Evolutionary conservation across 1,140 invertebrate species (phyloP), one percentile per base, ranked within the genome.

Genomic region (Pristionchus pacificus): DNA sequence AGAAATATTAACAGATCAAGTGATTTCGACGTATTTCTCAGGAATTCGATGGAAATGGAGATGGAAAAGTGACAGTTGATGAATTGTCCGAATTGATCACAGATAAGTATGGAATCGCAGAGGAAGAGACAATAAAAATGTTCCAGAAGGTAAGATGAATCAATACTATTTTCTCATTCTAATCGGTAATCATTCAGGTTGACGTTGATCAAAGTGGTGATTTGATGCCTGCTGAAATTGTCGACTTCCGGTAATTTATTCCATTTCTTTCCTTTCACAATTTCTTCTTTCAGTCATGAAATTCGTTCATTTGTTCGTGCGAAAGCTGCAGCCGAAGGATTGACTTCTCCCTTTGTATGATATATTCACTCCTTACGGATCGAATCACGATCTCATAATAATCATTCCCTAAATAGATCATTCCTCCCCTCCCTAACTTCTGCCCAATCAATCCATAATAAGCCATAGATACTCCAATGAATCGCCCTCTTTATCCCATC

Each of bases 1-100:
- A 61, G 70, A 38, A 29, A 0, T n/a, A 31, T 38, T 30, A 13
- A 58, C 25, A 31, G n/a, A 13, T 58, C 29, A 31, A 19, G 28
- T 68, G 15, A 25, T 38, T 38, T 24, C 31, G 25, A 29, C 32
- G 61, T 27, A 29, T 59, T 1, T 14, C 72, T 60, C 33, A 78
- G 79, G 78, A 80, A 19, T 82, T 84, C 70, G 80, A 82, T 65
- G 68, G 67, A 29, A 79, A 82, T 58, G 69, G 78, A 32, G 78
- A 82, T 62, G 79, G 77, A 59, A 69, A 61, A 38, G 79, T 82
- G 3, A 80, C 80, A 27, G 29, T 78, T 24, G 82, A 83, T 57
- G 80, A 82, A 69, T 64, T 82, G 38, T 76, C 83, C 27, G 57
- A 58, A 29, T 59, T 82, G 14, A 80, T 82, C 49, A 66, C 80